Conservation (phyloP, 2,113 vertebrate species). For the Heloderma charlesbogerti region DNA sequence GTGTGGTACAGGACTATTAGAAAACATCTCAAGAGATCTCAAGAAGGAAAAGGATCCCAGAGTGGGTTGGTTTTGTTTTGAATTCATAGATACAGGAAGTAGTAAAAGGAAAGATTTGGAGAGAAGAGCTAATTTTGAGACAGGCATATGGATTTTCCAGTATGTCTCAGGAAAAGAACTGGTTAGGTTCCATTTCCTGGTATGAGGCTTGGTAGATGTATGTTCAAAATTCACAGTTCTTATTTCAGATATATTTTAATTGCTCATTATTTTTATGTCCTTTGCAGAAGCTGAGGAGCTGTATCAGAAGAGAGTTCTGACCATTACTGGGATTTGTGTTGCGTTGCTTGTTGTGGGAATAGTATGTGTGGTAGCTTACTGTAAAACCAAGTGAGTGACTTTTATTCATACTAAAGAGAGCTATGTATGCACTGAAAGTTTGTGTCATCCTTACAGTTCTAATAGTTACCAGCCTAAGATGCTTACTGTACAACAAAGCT, state of each 20-base stretch:
- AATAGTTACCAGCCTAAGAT: not conserved
- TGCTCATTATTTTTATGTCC: conserved; percentile 60
- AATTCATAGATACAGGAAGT: not conserved
- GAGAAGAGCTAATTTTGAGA: conserved; percentile 15
- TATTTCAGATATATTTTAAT: conserved; percentile 30
- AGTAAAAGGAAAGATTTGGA: not conserved
- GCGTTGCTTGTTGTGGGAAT: conserved; percentile 97
- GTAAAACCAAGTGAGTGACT: conserved; percentile 98
- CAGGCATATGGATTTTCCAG: conserved; percentile 16
- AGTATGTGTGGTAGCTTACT: conserved; percentile 98
- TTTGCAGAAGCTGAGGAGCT: conserved; percentile 97
- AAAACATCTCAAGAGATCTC: not conserved
- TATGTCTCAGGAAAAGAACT: not conserved
- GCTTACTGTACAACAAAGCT: not conserved
- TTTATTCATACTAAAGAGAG: not conserved
- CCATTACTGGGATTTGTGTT: conserved; percentile 98
- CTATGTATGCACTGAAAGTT: not conserved
- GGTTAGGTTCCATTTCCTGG: conserved; percentile 5
- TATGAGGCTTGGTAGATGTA: not conserved
- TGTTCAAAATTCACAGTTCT: not conserved
- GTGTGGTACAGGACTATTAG: not conserved
- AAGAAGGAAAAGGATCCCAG: not conserved
- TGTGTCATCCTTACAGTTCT: not conserved
- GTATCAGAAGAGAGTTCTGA: conserved; percentile 98
- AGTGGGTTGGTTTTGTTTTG: not conserved